Evolutionary conservation across 1,140 invertebrate genomes (phyloP), one percentile per base, ranked within the genome.

Genomic region (Drepana arcuata): DNA sequence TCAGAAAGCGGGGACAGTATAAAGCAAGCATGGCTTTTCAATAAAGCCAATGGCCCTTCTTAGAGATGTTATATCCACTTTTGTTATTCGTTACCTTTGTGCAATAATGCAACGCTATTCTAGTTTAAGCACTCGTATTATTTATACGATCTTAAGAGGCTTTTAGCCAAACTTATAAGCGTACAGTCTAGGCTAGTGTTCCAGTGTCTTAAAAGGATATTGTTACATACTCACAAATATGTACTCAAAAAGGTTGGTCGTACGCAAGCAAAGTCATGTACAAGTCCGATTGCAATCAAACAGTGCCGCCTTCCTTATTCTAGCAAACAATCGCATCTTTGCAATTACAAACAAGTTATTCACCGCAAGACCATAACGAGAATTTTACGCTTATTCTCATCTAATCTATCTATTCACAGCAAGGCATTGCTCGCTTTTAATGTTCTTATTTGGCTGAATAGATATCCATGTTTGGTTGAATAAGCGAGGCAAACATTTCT

Each of bases 1-100:
- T 61, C 59, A 55, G 46, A 71, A 60, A 48, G 61, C 59, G 57
- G 57, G 47, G 50, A 63, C 52, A 60, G 58, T 56, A 68, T 64
- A 62, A 60, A 63, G 54, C 62, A 66, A 57, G 49, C 57, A 59
- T 49, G 40, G 51, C 55, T 63, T n/a, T 73, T 73, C 68, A 73
- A 79, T 73, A 75, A 62, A 65, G 51, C 64, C 52, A 64, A 74
- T 69, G 67, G 63, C 37, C 52, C 53, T 55, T 65, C 47, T 45
- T 33, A 40, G 40, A 64, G 45, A 61, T 41, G 61, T 50, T 59
- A 72, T 63, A 70, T 30, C 40, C 34, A 37, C 60, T 70, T 61
- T 63, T 70, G 59, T 72, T 66, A 51, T 66, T 61, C 48, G 56
- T 54, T 45, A 58, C 59, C 52, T 59, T 70, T 75, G 70, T 72